These are phyloP conservation scores for Notoglanidium macrostoma DNA, from an alignment of 2,797 vertebrate species.

Conservation along the genomic window DNA sequence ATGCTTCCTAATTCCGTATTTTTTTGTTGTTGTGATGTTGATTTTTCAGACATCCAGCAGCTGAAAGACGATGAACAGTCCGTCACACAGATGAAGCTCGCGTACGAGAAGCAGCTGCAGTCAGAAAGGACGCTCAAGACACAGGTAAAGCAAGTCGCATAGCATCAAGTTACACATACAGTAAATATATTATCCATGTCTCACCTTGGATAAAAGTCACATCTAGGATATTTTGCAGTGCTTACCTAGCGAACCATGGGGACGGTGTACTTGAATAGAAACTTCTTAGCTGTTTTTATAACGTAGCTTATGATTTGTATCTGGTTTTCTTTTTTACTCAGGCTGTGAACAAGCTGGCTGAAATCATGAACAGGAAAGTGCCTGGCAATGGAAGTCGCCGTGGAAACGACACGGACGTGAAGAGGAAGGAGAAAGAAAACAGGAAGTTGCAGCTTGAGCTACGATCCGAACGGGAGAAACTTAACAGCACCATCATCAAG, in stretches of 20 bases:
- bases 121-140: constrained; percentile 95
- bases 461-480: constrained; percentile 93
- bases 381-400: constrained; percentile 85
- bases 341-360: constrained; percentile 98
- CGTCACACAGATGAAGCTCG: constrained; percentile 81
- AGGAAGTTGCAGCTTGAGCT: constrained; percentile 95
- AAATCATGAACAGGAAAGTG: constrained; percentile 97
- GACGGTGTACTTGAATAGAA: neutral
- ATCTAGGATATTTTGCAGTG: neutral
- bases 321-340: constrained; percentile 56
- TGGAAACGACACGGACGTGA: constrained; percentile 92
- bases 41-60: constrained; percentile 78
- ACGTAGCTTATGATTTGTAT: neutral
- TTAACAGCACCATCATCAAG: constrained; percentile 95
- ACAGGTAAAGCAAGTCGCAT: constrained; percentile 73
- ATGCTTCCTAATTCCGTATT: constrained; percentile 1
- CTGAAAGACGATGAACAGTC: constrained; percentile 87
- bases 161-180: neutral
- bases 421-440: constrained; percentile 97
- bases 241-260: neutral
- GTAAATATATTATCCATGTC: neutral
- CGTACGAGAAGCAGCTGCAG: constrained; percentile 92
- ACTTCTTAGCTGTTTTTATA: neutral
- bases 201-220: neutral
- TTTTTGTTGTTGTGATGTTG: neutral